phyloP scores from a whole-genome alignment of 2,797 vertebrate genomes.

The Centropyge bicolor region DNA sequence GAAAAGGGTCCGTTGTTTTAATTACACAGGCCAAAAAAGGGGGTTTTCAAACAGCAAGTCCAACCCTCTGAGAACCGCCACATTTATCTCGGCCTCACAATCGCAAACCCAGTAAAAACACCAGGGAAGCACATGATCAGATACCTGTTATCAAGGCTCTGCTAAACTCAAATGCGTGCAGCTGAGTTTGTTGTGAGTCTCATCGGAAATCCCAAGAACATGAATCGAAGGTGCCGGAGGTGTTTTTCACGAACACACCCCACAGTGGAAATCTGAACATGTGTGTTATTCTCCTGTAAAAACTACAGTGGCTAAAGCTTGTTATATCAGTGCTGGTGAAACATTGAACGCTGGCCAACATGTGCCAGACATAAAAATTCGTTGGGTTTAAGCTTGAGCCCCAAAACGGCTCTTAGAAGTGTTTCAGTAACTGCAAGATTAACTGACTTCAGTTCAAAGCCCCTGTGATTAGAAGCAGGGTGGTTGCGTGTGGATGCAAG shows the following conservation, averaged over 20 bases:
- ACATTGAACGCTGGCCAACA: background rate
- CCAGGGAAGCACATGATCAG: slow-evolving; percentile 24
- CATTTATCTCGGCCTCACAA: slow-evolving; percentile 42
- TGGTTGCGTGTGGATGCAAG: slow-evolving; percentile 23
- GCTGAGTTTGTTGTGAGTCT: slow-evolving; percentile 18
- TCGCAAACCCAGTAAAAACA: slow-evolving; percentile 19
- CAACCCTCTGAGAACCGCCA: slow-evolving; percentile 35
- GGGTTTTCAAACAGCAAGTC: slow-evolving; percentile 33
- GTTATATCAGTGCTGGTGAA: background rate
- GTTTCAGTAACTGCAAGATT: slow-evolving; percentile 32
- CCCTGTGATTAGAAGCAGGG: slow-evolving; percentile 37
- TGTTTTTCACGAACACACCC: slow-evolving; percentile 14
- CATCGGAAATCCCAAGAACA: slow-evolving; percentile 23
- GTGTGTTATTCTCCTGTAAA: background rate
- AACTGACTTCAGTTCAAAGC: slow-evolving; percentile 39
- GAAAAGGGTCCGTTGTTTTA: slow-evolving; percentile 51
- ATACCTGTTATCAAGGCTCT: slow-evolving; percentile 24
- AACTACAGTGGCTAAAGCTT: background rate
- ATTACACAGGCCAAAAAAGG: slow-evolving; percentile 50
- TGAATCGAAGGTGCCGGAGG: slow-evolving; percentile 23
- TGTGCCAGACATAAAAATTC: background rate
- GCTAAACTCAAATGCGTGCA: background rate
- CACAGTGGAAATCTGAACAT: background rate
- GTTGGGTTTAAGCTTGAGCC: background rate
- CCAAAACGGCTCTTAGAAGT: background rate